These are phyloP conservation scores for Polyommatus iphigenia DNA, from an alignment of 2,888 invertebrate genomes.

Conservation along the genomic window DNA sequence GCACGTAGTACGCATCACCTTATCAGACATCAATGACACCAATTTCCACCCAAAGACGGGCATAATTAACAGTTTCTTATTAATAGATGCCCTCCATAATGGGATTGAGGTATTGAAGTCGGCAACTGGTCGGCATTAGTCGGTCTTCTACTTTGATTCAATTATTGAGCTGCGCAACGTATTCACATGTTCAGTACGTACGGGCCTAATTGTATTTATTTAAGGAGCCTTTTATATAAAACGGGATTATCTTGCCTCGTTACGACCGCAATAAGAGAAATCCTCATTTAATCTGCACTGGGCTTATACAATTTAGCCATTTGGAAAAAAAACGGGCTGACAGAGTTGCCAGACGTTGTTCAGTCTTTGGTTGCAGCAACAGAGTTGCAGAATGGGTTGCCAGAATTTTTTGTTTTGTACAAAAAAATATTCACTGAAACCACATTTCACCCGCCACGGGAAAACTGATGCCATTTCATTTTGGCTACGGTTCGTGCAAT, in stretches of 20 bases:
- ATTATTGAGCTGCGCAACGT: conserved; percentile 51
- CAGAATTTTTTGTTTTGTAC: not conserved
- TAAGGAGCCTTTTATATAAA: conserved; percentile 29
- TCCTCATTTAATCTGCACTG: not conserved
- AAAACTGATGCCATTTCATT: not conserved
- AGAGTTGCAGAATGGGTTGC: not conserved
- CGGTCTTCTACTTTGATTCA: conserved; percentile 66
- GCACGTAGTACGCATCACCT: not conserved
- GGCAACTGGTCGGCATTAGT: conserved; percentile 51
- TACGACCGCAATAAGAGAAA: not conserved
- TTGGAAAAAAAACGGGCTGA: not conserved
- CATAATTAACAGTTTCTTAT: conserved; percentile 30
- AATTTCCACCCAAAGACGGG: not conserved
- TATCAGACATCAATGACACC: not conserved
- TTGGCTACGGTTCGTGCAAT: not conserved
- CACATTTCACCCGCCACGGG: not conserved
- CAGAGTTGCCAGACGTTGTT: not conserved
- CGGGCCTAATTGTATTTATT: conserved; percentile 38
- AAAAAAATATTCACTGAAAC: not conserved
- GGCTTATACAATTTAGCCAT: not conserved
- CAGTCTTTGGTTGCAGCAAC: not conserved
- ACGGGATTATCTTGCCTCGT: conserved; percentile 1
- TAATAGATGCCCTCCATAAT: conserved; percentile 49
- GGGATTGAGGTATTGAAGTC: conserved; percentile 54
- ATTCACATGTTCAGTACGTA: conserved; percentile 41